These are phyloP conservation scores for Mallotus villosus DNA, from an alignment of 2,797 vertebrate genomes.

Conservation along the genomic window DNA sequence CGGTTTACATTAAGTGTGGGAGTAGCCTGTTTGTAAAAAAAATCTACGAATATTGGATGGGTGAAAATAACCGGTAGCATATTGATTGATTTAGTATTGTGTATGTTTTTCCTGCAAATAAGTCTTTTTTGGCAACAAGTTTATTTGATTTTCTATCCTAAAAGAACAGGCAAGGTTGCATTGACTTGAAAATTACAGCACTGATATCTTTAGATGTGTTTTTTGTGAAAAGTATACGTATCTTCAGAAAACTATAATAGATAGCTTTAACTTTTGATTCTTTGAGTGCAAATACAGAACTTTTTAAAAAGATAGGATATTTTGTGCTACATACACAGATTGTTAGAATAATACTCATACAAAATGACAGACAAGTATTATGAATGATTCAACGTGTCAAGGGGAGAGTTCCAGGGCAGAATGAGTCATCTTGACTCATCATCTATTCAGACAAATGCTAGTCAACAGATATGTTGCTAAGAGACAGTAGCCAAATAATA, in stretches of 20 bases:
- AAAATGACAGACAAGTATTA: background rate
- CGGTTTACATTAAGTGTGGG: too few relatives aligned
- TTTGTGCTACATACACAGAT: background rate
- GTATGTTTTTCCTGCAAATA: background rate
- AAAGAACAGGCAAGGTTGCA: background rate
- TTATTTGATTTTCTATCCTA: background rate
- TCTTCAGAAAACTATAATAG: constrained; percentile 14
- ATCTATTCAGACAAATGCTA: background rate
- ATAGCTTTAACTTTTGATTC: background rate
- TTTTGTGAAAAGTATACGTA: background rate
- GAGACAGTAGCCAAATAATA: background rate
- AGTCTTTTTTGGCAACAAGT: background rate
- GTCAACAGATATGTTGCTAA: background rate
- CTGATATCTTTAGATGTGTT: too few relatives aligned
- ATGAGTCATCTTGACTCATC: background rate
- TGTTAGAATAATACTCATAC: background rate
- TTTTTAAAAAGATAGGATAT: background rate
- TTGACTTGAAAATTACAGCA: background rate
- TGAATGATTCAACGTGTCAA: background rate
- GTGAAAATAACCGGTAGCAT: too few relatives aligned
- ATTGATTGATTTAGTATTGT: background rate
- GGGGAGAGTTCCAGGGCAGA: background rate
- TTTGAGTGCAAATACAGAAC: background rate
- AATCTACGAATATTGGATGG: too few relatives aligned
- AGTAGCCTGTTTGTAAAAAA: too few relatives aligned